These are phyloP conservation scores for Polyploca ridens DNA, from an alignment of 2,888 invertebrate genomes.

Conservation along the genomic window DNA sequence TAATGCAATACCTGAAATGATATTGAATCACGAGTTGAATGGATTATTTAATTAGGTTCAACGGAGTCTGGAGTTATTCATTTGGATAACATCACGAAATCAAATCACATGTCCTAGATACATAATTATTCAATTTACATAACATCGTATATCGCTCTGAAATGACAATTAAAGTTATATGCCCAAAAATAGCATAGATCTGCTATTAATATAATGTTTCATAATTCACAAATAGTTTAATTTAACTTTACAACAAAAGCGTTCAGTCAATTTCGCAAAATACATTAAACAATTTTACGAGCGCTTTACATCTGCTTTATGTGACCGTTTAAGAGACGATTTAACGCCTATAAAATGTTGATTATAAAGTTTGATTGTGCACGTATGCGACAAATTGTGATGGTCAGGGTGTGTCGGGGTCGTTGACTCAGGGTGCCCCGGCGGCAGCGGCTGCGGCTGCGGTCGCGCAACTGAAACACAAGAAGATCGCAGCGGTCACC, in stretches of 20 bases:
- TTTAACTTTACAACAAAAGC: slow-evolving; percentile 15
- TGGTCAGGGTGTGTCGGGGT: slow-evolving; percentile 64
- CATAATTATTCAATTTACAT: neutral
- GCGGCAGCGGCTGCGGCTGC: slow-evolving; percentile 36
- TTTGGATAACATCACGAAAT: neutral
- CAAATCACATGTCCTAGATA: neutral
- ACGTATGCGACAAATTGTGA: slow-evolving; percentile 58
- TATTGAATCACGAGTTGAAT: slow-evolving; percentile 8
- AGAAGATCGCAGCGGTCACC: slow-evolving; percentile 65
- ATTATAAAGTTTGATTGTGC: slow-evolving; percentile 49
- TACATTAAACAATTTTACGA: slow-evolving; percentile 62
- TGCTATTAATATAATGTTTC: neutral
- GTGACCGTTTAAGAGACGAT: slow-evolving; percentile 65
- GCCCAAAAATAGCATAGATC: neutral
- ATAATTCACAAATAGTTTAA: slow-evolving; percentile 3
- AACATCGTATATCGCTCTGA: neutral
- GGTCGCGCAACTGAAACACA: slow-evolving; percentile 70
- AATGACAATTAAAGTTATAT: neutral
- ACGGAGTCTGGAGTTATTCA: neutral
- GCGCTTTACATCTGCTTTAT: slow-evolving; percentile 67
- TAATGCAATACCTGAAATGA: slow-evolving; percentile 4
- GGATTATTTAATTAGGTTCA: slow-evolving; percentile 8
- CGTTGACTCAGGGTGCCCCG: slow-evolving; percentile 64
- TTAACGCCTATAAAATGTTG: slow-evolving; percentile 72
- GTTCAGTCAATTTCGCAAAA: slow-evolving; percentile 57